Evolutionary conservation across 2,888 invertebrate species (phyloP).

Genomic region (Mythimna vitellina): DNA sequence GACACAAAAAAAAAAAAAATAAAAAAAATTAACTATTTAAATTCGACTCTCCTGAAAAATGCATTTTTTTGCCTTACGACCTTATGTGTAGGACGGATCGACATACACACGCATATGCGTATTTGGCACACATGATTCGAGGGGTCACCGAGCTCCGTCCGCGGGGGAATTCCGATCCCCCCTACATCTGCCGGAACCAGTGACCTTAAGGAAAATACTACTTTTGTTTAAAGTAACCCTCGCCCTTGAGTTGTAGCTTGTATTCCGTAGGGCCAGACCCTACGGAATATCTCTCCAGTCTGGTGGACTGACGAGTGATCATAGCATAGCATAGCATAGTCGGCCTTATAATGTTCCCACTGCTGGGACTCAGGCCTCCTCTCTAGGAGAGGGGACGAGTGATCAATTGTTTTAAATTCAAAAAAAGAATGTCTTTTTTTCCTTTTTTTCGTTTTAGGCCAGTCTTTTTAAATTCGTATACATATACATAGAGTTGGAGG

Average conservation of each 20-base stretch:
- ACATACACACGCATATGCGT: neutral
- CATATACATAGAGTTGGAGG: neutral
- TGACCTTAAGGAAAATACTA: slow-evolving; percentile 61
- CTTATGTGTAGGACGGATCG: no score
- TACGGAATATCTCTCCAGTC: slow-evolving; percentile 5
- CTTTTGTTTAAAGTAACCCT: slow-evolving; percentile 61
- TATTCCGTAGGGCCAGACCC: slow-evolving; percentile 48
- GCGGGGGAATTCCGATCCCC: slow-evolving; percentile 56
- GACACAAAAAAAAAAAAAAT: no score
- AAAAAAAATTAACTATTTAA: no score
- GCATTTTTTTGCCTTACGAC: no score
- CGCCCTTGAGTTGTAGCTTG: slow-evolving; percentile 26
- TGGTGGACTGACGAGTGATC: neutral
- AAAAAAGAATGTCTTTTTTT: neutral
- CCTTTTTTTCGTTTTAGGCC: neutral
- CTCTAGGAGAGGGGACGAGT: no score
- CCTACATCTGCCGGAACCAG: slow-evolving; percentile 58
- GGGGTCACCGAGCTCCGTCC: slow-evolving; percentile 40
- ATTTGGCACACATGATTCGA: slow-evolving; percentile 6
- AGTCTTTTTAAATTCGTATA: neutral
- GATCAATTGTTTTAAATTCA: neutral
- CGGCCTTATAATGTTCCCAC: no score
- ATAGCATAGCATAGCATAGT: no score
- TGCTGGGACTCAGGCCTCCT: no score
- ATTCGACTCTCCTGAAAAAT: no score